These are phyloP conservation scores for Podarcis siculus DNA, from an alignment of 2,797 vertebrate genomes.

Conservation along the genomic window DNA sequence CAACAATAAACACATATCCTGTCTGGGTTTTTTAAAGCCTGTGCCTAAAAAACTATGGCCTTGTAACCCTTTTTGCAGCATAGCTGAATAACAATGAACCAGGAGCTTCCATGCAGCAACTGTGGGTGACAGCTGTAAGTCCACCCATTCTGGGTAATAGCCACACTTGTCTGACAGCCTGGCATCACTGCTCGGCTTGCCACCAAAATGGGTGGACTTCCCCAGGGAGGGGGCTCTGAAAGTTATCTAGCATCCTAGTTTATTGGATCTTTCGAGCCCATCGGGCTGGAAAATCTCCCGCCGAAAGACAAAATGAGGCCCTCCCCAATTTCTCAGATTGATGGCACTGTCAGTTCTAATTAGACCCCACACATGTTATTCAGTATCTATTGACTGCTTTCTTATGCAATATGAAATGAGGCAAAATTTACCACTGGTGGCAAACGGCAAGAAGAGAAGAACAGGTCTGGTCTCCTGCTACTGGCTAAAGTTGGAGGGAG, in stretches of 20 bases:
- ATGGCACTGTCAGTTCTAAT: background rate
- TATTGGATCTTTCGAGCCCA: background rate
- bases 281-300: background rate
- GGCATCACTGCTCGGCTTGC: background rate
- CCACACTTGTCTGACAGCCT: background rate
- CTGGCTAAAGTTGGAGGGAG: background rate
- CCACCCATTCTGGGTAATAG: background rate
- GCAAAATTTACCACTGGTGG: background rate
- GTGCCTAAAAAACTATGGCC: background rate
- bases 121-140: background rate
- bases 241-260: background rate
- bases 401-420: background rate
- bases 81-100: background rate
- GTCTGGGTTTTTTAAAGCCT: no score
- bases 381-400: background rate
- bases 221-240: background rate
- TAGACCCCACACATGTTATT: background rate
- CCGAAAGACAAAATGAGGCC: background rate
- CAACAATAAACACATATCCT: background rate
- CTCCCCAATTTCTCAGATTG: background rate
- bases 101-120: background rate
- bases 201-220: background rate
- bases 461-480: background rate
- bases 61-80: background rate
- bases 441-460: background rate